Conservation (phyloP, 1,140 invertebrate species). For the Drosophila fuyamai region DNA sequence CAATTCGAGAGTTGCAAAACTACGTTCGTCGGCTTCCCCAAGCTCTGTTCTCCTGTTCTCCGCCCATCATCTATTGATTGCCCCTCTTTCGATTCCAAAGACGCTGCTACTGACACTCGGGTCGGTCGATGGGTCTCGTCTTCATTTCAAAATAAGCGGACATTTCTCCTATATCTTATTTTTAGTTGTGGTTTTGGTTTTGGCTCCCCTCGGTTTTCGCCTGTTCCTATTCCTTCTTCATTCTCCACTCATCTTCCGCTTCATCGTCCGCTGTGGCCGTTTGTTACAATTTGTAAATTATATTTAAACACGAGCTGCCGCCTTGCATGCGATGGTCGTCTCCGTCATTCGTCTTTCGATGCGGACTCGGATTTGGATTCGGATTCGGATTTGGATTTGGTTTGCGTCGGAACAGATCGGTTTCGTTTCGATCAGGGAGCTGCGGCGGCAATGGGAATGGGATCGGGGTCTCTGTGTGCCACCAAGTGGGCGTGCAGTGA, state of each 20-base stretch:
- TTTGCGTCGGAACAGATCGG: slow-evolving; percentile 40
- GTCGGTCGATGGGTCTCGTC: slow-evolving; percentile 33
- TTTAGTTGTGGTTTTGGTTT: slow-evolving; percentile 70
- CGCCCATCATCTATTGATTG: slow-evolving; percentile 5
- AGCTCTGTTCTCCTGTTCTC: slow-evolving; percentile 3
- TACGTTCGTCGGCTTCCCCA: neutral
- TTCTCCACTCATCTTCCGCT: slow-evolving; percentile 20
- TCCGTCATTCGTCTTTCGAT: slow-evolving; percentile 23
- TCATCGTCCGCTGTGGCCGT: slow-evolving; percentile 47
- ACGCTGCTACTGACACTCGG: slow-evolving; percentile 1
- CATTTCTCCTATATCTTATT: slow-evolving; percentile 65
- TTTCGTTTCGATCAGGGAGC: slow-evolving; percentile 27
- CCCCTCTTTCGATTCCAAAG: neutral
- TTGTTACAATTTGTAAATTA: slow-evolving; percentile 75
- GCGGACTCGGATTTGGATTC: slow-evolving; percentile 17
- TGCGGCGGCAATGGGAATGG: neutral
- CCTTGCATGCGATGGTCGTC: neutral
- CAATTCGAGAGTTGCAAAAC: slow-evolving; percentile 2
- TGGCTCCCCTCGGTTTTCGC: slow-evolving; percentile 13
- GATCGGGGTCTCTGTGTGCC: slow-evolving; percentile 42
- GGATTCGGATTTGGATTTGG: slow-evolving; percentile 31
- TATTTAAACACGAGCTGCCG: slow-evolving; percentile 70
- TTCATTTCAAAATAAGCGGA: slow-evolving; percentile 73
- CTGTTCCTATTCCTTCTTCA: neutral
- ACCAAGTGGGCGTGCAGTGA: slow-evolving; percentile 81